Conservation (phyloP, 2,797 vertebrate genomes). For the Psittacula echo region DNA sequence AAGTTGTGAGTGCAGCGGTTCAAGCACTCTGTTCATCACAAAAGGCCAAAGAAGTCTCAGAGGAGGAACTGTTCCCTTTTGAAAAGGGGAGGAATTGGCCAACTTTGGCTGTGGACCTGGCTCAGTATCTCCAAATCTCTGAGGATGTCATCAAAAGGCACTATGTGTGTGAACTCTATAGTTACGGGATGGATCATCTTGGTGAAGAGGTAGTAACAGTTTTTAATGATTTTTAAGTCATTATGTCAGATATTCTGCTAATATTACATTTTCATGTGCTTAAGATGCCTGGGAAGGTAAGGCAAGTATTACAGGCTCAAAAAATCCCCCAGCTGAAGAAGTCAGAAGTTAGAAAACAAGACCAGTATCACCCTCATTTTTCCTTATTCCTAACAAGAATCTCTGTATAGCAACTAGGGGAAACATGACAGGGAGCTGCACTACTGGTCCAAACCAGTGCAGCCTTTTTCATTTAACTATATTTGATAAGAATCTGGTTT, state of each 20-base stretch:
- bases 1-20: constrained; percentile 86
- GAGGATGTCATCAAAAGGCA: constrained; percentile 89
- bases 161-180: constrained; percentile 94
- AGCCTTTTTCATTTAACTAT: neutral
- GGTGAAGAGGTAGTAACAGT: constrained; percentile 87
- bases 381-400: neutral
- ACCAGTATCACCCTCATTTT: neutral
- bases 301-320: neutral
- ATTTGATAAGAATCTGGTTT: neutral
- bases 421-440: neutral
- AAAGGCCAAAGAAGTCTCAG: constrained; percentile 41
- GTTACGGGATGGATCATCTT: constrained; percentile 88
- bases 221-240: neutral
- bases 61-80: constrained; percentile 45
- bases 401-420: neutral
- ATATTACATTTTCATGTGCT: neutral
- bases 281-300: neutral
- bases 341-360: neutral
- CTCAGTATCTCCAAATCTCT: constrained; percentile 88
- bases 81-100: constrained; percentile 87
- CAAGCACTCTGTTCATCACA: constrained; percentile 77
- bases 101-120: constrained; percentile 85
- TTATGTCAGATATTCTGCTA: neutral
- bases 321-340: neutral
- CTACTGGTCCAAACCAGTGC: neutral